Conservation (phyloP, 1,140 invertebrate species). For the Pteromalus puparum region DNA sequence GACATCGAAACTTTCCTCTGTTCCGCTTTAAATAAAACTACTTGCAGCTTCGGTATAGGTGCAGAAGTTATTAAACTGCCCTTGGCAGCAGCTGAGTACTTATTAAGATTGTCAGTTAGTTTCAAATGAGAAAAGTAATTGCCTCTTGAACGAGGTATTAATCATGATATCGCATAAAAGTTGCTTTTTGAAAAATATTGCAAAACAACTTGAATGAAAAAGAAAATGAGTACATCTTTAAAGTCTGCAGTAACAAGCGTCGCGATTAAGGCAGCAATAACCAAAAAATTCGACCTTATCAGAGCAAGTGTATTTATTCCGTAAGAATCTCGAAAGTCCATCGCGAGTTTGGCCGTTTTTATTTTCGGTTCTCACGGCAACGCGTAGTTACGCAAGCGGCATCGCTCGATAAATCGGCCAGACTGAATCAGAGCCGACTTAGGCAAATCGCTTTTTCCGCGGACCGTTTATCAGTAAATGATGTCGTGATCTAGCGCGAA, state of each 20-base stretch:
- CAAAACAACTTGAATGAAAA: background rate
- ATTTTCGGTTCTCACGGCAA: conserved; percentile 33
- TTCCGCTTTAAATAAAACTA: background rate
- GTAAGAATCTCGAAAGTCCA: too few species aligned
- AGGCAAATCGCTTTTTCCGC: conserved; percentile 40
- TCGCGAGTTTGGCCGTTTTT: background rate
- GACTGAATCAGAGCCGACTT: conserved; percentile 38
- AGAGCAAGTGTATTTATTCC: too few species aligned
- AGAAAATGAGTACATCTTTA: too few species aligned
- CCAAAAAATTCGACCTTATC: too few species aligned
- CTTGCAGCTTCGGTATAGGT: background rate
- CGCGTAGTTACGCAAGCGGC: background rate
- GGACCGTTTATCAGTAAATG: conserved; percentile 40
- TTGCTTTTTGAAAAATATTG: background rate
- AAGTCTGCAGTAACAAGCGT: too few species aligned
- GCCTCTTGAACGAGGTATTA: background rate
- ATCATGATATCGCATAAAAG: background rate
- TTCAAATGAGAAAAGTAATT: background rate
- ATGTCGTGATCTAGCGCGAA: conserved; percentile 4
- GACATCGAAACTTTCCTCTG: background rate
- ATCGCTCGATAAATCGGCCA: conserved; percentile 38
- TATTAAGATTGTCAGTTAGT: background rate
- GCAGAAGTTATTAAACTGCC: background rate
- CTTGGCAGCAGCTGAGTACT: background rate
- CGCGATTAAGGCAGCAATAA: too few species aligned